Conservation (phyloP, 1,140 invertebrate species). For the Drosophila orosa region DNA sequence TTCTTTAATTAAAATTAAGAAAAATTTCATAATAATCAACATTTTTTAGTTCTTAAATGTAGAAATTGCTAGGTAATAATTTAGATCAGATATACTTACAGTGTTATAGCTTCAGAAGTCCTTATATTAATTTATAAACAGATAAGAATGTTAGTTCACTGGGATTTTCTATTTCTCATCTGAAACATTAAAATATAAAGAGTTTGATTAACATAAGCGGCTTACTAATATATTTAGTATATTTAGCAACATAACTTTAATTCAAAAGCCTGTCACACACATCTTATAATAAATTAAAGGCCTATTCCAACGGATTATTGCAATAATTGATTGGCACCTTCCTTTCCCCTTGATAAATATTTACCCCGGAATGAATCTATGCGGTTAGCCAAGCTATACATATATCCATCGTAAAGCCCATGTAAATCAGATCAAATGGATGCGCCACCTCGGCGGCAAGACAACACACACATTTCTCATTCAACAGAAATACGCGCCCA, state of each 20-base stretch:
- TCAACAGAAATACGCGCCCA: constrained; percentile 41
- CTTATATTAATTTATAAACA: neutral
- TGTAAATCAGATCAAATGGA: constrained; percentile 45
- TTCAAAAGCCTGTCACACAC: no score
- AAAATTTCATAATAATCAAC: neutral
- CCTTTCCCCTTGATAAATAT: constrained; percentile 14
- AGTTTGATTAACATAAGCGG: neutral
- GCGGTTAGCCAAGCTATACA: constrained; percentile 20
- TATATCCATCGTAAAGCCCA: constrained; percentile 21
- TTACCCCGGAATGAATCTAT: constrained; percentile 5
- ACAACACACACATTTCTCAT: constrained; percentile 39
- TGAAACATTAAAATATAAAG: neutral
- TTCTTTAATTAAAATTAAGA: neutral
- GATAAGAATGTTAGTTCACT: neutral
- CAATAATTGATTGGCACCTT: constrained; percentile 12
- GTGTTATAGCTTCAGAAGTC: neutral
- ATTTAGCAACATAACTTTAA: neutral
- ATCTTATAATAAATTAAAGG: neutral
- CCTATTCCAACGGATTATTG: neutral
- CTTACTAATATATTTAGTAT: neutral
- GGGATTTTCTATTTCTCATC: neutral
- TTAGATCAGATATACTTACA: constrained; percentile 1
- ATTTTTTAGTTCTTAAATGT: no score
- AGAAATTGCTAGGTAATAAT: neutral
- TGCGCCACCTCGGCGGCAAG: constrained; percentile 33